These are phyloP conservation scores for Meloe dianella DNA, from an alignment of 2,888 invertebrate species.

Conservation along the genomic window DNA sequence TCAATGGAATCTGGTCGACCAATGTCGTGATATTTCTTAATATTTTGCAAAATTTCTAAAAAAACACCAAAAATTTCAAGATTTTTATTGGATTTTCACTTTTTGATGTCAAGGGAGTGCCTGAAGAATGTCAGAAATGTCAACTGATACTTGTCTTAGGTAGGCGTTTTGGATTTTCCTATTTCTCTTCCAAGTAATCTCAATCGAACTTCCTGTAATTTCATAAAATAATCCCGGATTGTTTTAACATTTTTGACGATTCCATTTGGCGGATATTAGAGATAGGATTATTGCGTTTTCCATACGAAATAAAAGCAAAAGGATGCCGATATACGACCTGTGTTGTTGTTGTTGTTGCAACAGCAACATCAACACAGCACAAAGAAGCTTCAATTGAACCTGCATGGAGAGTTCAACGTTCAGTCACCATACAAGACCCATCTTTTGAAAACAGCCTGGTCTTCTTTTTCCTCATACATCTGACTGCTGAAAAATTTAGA, in stretches of 20 bases:
- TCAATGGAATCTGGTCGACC: neutral
- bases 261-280: too few species aligned
- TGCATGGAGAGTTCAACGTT: slow-evolving; percentile 30
- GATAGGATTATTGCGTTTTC: neutral
- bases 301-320: neutral
- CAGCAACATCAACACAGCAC: slow-evolving; percentile 14
- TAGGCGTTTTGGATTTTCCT: slow-evolving; percentile 7
- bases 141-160: slow-evolving; percentile 2
- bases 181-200: neutral
- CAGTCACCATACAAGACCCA: slow-evolving; percentile 27
- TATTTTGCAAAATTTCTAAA: neutral
- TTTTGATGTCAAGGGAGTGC: slow-evolving; percentile 22
- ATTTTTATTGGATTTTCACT: neutral
- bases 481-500: too few species aligned
- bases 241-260: neutral
- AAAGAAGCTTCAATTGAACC: slow-evolving; percentile 21
- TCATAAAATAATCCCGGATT: neutral
- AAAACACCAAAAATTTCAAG: neutral
- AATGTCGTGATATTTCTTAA: neutral
- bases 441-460: slow-evolving; percentile 4
- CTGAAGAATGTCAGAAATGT: slow-evolving; percentile 29
- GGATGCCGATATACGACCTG: slow-evolving; percentile 18
- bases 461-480: neutral
- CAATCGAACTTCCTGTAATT: neutral
- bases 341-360: slow-evolving; percentile 13